Conservation (phyloP, 2,888 invertebrate genomes). For the Torymus auratus region DNA sequence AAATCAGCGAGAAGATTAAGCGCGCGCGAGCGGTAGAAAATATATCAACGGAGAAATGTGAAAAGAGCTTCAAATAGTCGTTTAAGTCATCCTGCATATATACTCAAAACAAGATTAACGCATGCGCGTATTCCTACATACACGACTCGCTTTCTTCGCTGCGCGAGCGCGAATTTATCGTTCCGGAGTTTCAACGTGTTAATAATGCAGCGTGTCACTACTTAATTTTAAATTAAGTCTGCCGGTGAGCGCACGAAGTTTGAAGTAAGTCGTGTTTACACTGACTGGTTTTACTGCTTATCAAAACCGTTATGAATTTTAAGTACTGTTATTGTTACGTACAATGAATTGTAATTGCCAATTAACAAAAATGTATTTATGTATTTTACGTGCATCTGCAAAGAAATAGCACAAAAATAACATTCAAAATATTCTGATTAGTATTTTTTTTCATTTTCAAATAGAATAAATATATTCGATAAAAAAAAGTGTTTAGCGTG, state of each 20-base stretch:
- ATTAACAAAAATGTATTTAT: neutral
- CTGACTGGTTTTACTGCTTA: conserved; percentile 19
- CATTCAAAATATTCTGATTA: too few species aligned
- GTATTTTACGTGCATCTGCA: neutral
- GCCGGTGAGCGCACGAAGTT: conserved; percentile 11
- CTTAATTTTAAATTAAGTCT: conserved; percentile 39
- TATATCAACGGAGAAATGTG: conserved; percentile 11
- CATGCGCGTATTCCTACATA: neutral
- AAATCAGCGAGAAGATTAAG: conserved; percentile 10
- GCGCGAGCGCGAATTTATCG: conserved; percentile 17
- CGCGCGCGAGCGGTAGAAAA: neutral
- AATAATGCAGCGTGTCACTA: conserved; percentile 29
- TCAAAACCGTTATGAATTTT: conserved; percentile 16
- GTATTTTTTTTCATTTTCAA: too few species aligned
- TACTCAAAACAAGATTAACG: conserved; percentile 37
- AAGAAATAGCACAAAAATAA: too few species aligned
- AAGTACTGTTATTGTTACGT: conserved; percentile 7
- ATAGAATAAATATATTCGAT: too few species aligned
- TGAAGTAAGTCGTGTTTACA: conserved; percentile 4
- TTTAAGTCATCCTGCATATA: conserved; percentile 12
- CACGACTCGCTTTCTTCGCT: conserved; percentile 13
- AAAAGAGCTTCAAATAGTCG: conserved; percentile 14
- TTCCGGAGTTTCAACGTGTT: conserved; percentile 2
- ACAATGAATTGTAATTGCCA: neutral
- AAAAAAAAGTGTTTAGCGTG: too few species aligned